A percentile compares a stretch with the other conserved stretches of the same genome.
Evolutionary conservation across 2,797 vertebrate species (phyloP).

Genomic region (Carcharodon carcharias): DNA sequence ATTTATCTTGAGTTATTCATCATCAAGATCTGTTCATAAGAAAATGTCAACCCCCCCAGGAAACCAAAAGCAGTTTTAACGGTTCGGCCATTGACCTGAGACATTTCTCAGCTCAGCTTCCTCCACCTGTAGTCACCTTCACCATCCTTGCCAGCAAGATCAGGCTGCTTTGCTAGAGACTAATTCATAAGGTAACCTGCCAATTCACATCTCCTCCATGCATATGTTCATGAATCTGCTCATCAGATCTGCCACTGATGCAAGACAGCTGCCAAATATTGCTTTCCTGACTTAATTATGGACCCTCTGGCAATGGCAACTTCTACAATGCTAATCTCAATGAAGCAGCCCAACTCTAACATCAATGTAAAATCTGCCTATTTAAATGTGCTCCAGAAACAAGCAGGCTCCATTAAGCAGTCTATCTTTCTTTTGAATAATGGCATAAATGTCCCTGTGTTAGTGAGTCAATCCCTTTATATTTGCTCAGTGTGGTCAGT

Average conservation of each 20-base stretch:
- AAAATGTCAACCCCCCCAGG: no score
- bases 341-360: background rate
- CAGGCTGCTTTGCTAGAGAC: background rate
- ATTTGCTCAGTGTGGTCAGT: background rate
- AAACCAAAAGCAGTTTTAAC: no score
- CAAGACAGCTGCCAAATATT: background rate
- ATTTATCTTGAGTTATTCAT: no score
- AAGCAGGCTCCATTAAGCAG: background rate
- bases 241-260: background rate
- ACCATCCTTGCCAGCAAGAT: background rate
- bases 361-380: background rate
- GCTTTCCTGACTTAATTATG: background rate
- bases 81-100: no score
- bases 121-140: background rate
- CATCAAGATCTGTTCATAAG: no score
- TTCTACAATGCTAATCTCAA: background rate
- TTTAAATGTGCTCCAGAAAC: background rate
- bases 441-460: background rate
- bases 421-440: background rate
- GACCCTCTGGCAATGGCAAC: background rate
- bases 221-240: background rate
- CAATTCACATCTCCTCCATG: background rate
- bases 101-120: background rate
- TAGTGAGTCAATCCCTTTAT: background rate
- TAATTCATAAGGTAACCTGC: background rate